These are phyloP conservation scores for Odontesthes bonariensis DNA, from an alignment of 2,113 vertebrate genomes.

Conservation along the genomic window DNA sequence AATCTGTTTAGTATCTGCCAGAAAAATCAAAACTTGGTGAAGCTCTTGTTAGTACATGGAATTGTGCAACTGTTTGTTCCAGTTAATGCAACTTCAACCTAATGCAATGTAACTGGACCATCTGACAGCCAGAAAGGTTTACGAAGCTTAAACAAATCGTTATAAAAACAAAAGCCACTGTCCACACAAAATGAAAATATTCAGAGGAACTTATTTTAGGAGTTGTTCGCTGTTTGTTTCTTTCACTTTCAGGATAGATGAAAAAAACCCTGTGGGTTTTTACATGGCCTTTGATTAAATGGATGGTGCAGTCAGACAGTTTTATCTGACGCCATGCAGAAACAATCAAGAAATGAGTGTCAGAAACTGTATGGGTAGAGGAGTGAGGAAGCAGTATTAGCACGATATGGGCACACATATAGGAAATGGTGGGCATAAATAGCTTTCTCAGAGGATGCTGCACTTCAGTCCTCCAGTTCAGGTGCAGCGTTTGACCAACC, in stretches of 20 bases:
- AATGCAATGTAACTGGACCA: neutral
- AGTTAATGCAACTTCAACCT: neutral
- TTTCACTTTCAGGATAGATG: slow-evolving; percentile 11
- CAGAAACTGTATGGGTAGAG: neutral
- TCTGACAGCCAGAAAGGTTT: no score
- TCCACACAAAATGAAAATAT: neutral
- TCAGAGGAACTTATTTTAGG: neutral
- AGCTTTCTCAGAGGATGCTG: neutral
- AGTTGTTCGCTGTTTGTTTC: neutral
- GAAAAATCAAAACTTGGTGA: neutral
- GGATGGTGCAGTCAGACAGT: neutral
- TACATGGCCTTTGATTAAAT: neutral
- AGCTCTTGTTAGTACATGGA: neutral
- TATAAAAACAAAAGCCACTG: no score
- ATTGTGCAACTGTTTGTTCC: neutral
- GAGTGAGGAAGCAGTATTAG: neutral
- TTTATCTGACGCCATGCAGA: neutral
- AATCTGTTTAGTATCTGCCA: neutral
- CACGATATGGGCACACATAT: neutral
- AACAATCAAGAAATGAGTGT: neutral
- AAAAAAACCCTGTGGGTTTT: neutral
- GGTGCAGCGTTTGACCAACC: neutral
- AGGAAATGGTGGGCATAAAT: slow-evolving; percentile 2
- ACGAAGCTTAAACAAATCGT: no score
- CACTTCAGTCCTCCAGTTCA: neutral